phyloP scores from a whole-genome alignment of 2,888 invertebrate species.

The Mesorhabditis spiculigera region DNA sequence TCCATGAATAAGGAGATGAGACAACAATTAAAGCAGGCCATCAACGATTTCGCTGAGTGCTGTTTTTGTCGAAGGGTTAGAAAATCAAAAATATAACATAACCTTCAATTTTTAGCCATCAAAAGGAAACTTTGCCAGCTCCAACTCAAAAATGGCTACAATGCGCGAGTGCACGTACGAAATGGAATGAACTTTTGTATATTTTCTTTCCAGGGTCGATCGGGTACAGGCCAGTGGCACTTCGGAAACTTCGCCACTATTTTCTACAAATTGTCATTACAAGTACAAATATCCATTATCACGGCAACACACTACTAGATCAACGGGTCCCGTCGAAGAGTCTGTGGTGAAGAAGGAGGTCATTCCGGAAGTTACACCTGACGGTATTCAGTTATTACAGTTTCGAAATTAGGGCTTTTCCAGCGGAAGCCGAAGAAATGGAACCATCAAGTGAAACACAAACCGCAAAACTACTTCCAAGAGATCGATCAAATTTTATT shows the following conservation, averaged over 20 bases:
- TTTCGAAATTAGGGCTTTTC: neutral
- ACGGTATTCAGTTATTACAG: neutral
- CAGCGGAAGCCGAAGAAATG: slow-evolving; percentile 17
- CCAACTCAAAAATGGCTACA: too few relatives aligned
- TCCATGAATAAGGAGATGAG: slow-evolving; percentile 52
- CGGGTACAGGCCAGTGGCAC: slow-evolving; percentile 9
- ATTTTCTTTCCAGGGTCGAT: slow-evolving; percentile 11
- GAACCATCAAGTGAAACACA: slow-evolving; percentile 19
- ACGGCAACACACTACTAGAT: slow-evolving; percentile 9
- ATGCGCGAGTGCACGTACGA: too few relatives aligned
- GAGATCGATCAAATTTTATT: slow-evolving; percentile 35
- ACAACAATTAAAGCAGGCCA: slow-evolving; percentile 22
- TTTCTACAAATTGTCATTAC: slow-evolving; percentile 27
- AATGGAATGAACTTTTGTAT: too few relatives aligned
- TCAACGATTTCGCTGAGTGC: neutral
- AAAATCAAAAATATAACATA: too few relatives aligned
- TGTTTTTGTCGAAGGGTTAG: too few relatives aligned
- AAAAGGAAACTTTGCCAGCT: too few relatives aligned
- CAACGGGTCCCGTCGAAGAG: slow-evolving; percentile 12
- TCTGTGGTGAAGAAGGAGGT: slow-evolving; percentile 12
- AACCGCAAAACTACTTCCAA: slow-evolving; percentile 28
- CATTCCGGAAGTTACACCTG: too few relatives aligned
- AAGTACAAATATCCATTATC: slow-evolving; percentile 13
- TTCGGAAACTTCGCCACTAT: slow-evolving; percentile 34
- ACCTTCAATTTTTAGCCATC: too few relatives aligned